A percentile compares a stretch with the other conserved stretches of the same genome.
These are phyloP conservation scores for Torymus auratus DNA, from an alignment of 2,888 invertebrate species.

Conservation along the genomic window DNA sequence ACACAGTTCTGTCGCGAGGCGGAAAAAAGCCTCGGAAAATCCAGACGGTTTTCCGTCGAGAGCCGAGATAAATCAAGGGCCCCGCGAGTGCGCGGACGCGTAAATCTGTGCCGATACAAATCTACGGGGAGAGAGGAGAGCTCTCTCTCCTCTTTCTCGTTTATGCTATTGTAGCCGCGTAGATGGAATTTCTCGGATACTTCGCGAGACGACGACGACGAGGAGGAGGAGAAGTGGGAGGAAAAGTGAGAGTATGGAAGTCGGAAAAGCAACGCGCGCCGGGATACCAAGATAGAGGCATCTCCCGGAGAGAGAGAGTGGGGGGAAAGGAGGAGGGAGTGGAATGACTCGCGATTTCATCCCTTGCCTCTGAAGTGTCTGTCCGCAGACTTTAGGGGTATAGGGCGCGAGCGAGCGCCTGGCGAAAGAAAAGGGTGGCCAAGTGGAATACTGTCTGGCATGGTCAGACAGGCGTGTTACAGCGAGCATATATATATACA, in stretches of 20 bases:
- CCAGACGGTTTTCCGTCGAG: constrained; percentile 38
- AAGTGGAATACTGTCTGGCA: constrained; percentile 61
- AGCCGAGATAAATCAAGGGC: constrained; percentile 55
- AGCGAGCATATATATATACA: not conserved
- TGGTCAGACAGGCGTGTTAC: constrained; percentile 60
- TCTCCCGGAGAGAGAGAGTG: not conserved
- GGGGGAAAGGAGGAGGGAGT: not conserved
- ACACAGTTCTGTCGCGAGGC: constrained; percentile 41
- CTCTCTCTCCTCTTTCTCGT: constrained; percentile 21
- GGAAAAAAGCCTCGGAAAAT: constrained; percentile 40
- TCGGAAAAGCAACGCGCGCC: constrained; percentile 18
- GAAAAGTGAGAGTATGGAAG: constrained; percentile 42
- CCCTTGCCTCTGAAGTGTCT: constrained; percentile 37
- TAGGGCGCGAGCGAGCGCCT: constrained; percentile 1
- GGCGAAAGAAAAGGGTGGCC: constrained; percentile 52
- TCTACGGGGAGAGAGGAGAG: constrained; percentile 32
- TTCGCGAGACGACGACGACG: constrained; percentile 13
- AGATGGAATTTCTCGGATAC: constrained; percentile 50
- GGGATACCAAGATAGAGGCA: constrained; percentile 3
- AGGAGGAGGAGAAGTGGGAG: constrained; percentile 7
- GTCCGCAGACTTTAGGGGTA: constrained; percentile 37
- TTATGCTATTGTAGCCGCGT: constrained; percentile 37
- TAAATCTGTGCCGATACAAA: constrained; percentile 60
- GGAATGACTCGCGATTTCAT: constrained; percentile 49
- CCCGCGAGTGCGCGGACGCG: constrained; percentile 32